Evolutionary conservation across 2,888 invertebrate genomes (phyloP).

Genomic region (Cerceris rybyensis): DNA sequence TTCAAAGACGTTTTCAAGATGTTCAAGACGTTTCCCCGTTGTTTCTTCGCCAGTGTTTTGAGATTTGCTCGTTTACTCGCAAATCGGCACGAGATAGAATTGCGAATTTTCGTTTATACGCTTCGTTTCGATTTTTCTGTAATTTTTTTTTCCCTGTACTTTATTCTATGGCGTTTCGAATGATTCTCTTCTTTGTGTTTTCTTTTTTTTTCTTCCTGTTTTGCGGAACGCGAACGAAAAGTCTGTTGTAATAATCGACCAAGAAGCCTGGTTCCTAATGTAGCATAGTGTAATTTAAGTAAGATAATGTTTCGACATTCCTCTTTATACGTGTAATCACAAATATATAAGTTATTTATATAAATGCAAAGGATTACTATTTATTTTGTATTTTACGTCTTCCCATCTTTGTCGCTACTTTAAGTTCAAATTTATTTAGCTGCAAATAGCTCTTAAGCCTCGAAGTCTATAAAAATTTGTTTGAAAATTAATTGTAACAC

Average conservation of each 20-base stretch:
- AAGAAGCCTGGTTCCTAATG: constrained; percentile 32
- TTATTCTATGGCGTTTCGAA: background rate
- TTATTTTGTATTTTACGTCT: background rate
- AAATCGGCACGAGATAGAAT: background rate
- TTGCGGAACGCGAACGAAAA: background rate
- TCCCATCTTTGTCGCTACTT: background rate
- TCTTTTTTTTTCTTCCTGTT: background rate
- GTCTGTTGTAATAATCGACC: constrained; percentile 15
- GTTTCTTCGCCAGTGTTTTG: too few relatives aligned
- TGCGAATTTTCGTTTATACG: background rate
- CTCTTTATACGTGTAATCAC: constrained; percentile 33
- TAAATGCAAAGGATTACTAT: background rate
- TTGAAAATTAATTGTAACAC: too few relatives aligned
- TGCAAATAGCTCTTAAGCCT: too few relatives aligned
- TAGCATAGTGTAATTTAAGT: constrained; percentile 33
- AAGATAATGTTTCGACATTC: constrained; percentile 38
- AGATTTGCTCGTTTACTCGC: too few relatives aligned
- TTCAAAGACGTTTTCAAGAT: too few relatives aligned
- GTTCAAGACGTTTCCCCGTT: too few relatives aligned
- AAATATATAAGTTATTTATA: constrained; percentile 49
- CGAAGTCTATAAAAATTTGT: too few relatives aligned
- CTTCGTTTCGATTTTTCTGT: constrained; percentile 9
- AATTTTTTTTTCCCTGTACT: background rate
- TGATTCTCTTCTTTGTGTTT: background rate
- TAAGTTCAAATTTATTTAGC: background rate